Evolutionary conservation across 35 echinoderm and acorn worm species (phyloP).

Genomic region (Apostichopus japonicus): DNA sequence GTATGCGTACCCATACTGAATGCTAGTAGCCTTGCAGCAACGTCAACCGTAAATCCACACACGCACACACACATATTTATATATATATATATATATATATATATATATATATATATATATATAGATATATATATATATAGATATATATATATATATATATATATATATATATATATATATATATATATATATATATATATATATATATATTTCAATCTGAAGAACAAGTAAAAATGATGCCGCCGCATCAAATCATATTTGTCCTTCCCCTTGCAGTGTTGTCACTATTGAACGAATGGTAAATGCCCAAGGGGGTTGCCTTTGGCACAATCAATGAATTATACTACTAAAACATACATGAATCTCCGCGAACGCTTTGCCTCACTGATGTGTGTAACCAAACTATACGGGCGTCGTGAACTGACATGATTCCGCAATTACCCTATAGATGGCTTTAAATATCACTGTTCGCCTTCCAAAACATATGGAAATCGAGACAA

Average conservation of each 20-base stretch:
- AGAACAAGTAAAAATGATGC: background rate
- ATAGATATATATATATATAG: too few relatives aligned
- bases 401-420: conserved; percentile 32
- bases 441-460: background rate
- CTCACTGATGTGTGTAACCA: background rate
- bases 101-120: too few relatives aligned
- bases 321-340: conserved; percentile 32
- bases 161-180: too few relatives aligned
- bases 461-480: conserved; percentile 28
- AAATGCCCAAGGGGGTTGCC: conserved; percentile 6
- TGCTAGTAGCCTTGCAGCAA: too few relatives aligned
- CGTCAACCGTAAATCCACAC: too few relatives aligned
- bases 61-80: too few relatives aligned
- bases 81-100: too few relatives aligned
- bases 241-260: background rate
- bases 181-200: too few relatives aligned
- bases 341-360: conserved; percentile 32
- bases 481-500: conserved; percentile 48
- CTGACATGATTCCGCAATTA: conserved; percentile 36
- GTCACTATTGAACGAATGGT: conserved; percentile 3
- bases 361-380: background rate
- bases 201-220: too few relatives aligned
- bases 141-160: too few relatives aligned
- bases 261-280: background rate
- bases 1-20: too few relatives aligned